Percentiles rank a stretch among this genome's conserved stretches.
phyloP scores from a whole-genome alignment of 2,113 vertebrate species.

The Eleginops maclovinus region DNA sequence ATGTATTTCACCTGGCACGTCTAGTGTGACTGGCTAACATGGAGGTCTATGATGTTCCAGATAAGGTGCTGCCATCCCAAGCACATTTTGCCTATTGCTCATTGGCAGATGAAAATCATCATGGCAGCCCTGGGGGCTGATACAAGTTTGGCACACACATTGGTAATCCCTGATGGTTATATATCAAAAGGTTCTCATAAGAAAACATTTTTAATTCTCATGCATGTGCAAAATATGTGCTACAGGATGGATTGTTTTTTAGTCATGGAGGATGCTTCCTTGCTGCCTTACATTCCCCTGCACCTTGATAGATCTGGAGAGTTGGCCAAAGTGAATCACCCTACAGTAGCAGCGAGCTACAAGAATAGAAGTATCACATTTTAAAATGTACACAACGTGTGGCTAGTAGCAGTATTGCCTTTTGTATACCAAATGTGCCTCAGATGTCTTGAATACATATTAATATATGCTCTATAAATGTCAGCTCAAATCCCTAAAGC shows the following conservation, averaged over 20 bases:
- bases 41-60: conserved; percentile 54
- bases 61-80: conserved; percentile 48
- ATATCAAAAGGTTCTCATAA: not conserved
- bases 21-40: conserved; percentile 42
- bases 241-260: not conserved
- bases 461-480: conserved; percentile 33
- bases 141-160: not conserved
- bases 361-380: conserved; percentile 6
- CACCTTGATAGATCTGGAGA: conserved; percentile 16
- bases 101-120: conserved; percentile 19
- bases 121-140: not conserved
- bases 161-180: not conserved
- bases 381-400: not conserved
- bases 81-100: conserved; percentile 34
- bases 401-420: not conserved
- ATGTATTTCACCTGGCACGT: conserved; percentile 45
- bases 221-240: not conserved
- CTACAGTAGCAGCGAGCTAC: too few species aligned
- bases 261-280: not conserved
- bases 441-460: conserved; percentile 33
- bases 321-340: conserved; percentile 11
- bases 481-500: conserved; percentile 38
- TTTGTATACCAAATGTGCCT: conserved; percentile 20
- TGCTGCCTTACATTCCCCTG: conserved; percentile 13
- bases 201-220: not conserved